These are phyloP conservation scores for Craniophora ligustri DNA, from an alignment of 2,888 invertebrate genomes.

Conservation along the genomic window DNA sequence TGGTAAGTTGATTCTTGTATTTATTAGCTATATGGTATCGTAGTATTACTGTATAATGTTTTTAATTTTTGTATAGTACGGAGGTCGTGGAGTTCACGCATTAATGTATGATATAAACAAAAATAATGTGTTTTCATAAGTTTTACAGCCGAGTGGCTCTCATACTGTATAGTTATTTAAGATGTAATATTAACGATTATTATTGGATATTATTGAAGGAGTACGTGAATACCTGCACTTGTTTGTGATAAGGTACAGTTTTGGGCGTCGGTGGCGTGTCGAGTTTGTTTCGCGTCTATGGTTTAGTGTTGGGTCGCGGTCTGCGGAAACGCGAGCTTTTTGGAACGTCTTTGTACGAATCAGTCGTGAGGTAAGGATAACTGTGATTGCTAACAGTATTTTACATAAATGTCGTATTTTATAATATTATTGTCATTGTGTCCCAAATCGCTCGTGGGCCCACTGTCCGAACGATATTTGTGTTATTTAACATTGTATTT, in stretches of 20 bases:
- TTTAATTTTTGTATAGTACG: slow-evolving; percentile 88
- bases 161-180: slow-evolving; percentile 84
- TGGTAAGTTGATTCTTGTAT: slow-evolving; percentile 85
- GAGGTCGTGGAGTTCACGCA: slow-evolving; percentile 70
- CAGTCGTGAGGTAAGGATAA: slow-evolving; percentile 21
- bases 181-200: slow-evolving; percentile 76
- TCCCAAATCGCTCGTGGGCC: slow-evolving; percentile 33
- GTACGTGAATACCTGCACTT: slow-evolving; percentile 50
- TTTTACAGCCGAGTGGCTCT: slow-evolving; percentile 74
- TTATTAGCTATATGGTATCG: slow-evolving; percentile 84
- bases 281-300: slow-evolving; percentile 30
- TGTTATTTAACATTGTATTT: slow-evolving; percentile 38
- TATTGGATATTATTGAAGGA: slow-evolving; percentile 61
- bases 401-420: slow-evolving; percentile 35
- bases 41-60: slow-evolving; percentile 86
- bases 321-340: slow-evolving; percentile 39
- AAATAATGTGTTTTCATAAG: slow-evolving; percentile 71
- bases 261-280: slow-evolving; percentile 18
- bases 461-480: slow-evolving; percentile 21
- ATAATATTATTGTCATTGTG: slow-evolving; percentile 33
- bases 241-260: slow-evolving; percentile 52
- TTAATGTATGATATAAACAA: slow-evolving; percentile 82
- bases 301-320: slow-evolving; percentile 27
- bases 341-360: slow-evolving; percentile 14
- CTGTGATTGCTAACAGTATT: slow-evolving; percentile 43